Evolutionary conservation across 1,140 invertebrate genomes (phyloP).

Genomic region (Colletes gigas): DNA sequence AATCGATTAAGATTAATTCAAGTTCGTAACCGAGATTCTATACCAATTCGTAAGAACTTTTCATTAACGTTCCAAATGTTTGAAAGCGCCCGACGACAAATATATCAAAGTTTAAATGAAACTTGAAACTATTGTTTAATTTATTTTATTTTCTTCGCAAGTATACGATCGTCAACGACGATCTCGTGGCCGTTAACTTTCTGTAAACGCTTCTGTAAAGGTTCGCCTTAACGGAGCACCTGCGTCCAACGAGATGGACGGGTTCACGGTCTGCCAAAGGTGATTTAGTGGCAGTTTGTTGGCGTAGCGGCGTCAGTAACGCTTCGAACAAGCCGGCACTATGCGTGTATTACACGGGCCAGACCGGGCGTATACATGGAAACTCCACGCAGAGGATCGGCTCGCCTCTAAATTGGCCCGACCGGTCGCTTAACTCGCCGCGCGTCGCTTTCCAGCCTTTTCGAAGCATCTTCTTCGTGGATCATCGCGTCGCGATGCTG

Average conservation of each 20-base stretch:
- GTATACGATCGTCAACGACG: slow-evolving; percentile 26
- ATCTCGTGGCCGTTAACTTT: slow-evolving; percentile 30
- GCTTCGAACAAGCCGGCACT: slow-evolving; percentile 24
- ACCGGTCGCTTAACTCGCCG: background rate
- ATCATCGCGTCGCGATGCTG: background rate
- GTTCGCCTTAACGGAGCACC: slow-evolving; percentile 47
- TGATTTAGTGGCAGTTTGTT: slow-evolving; percentile 78
- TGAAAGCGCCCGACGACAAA: no score
- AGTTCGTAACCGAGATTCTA: no score
- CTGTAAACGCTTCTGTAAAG: slow-evolving; percentile 45
- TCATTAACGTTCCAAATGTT: no score
- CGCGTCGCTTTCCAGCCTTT: no score
- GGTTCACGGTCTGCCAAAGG: slow-evolving; percentile 67
- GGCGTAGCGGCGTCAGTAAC: slow-evolving; percentile 58
- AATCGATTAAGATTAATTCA: no score
- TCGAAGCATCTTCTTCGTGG: background rate
- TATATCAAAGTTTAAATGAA: no score
- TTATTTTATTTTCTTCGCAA: no score
- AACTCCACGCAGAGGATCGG: background rate
- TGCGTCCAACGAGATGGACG: slow-evolving; percentile 66
- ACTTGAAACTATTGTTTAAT: no score
- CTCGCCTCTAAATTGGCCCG: slow-evolving; percentile 40
- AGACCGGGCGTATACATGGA: slow-evolving; percentile 2
- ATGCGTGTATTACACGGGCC: slow-evolving; percentile 44
- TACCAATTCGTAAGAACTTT: no score